Evolutionary conservation across 2,797 vertebrate species (phyloP).

Genomic region (Lepus oiostolus): DNA sequence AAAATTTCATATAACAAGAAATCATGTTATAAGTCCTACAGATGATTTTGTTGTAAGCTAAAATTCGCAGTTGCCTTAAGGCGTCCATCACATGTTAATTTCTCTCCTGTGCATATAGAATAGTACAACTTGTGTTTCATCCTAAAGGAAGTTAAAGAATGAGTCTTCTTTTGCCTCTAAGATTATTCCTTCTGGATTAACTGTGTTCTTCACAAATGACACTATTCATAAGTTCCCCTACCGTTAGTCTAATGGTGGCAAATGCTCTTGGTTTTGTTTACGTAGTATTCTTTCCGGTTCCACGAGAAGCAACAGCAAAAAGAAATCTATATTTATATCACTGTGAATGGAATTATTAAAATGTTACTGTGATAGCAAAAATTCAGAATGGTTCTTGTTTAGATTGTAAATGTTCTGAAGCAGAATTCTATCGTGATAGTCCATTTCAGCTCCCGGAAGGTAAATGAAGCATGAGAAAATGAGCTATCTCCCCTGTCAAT

Average conservation of each 20-base stretch:
- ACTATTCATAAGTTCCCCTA: not conserved
- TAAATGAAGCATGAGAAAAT: conserved; percentile 50
- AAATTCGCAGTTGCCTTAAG: not conserved
- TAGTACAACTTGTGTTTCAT: not conserved
- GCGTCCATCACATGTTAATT: not conserved
- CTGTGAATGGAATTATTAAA: not conserved
- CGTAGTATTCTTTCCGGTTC: not conserved
- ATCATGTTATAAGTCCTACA: not conserved
- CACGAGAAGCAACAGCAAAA: not conserved
- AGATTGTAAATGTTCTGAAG: not conserved
- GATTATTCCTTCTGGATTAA: not conserved
- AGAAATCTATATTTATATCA: not conserved
- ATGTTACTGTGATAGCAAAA: not conserved
- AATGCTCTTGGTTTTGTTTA: not conserved
- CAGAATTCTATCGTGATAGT: not conserved
- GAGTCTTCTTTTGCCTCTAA: not conserved
- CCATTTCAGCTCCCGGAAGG: not conserved
- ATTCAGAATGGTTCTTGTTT: not conserved
- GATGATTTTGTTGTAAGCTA: not conserved
- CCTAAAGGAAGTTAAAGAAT: not conserved
- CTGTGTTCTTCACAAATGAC: not conserved
- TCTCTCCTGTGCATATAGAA: not conserved
- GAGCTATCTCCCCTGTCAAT: not conserved
- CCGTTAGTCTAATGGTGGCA: not conserved
- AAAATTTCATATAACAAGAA: not conserved